Percentiles rank a stretch among this genome's conserved stretches.
Evolutionary conservation across 2,888 invertebrate species (phyloP).

Genomic region (Penaeus monodon): DNA sequence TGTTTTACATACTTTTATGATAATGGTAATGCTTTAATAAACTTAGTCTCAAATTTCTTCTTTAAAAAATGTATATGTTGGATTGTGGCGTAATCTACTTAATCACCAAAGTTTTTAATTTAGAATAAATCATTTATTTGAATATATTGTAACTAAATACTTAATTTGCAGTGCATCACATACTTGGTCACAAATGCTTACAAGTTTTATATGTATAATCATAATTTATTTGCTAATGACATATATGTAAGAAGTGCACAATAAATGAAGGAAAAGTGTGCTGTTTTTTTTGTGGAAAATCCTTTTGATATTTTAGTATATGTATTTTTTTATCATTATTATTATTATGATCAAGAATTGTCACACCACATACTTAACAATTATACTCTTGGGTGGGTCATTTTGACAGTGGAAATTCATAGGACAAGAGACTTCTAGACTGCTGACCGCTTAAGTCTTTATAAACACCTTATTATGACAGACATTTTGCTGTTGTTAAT

Average conservation of each 20-base stretch:
- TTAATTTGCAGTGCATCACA: slow-evolving; percentile 49
- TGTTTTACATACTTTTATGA: slow-evolving; percentile 42
- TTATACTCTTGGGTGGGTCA: too few species aligned
- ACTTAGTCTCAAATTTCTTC: slow-evolving; percentile 57
- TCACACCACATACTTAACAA: background rate
- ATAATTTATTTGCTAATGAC: slow-evolving; percentile 59
- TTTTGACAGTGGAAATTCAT: too few species aligned
- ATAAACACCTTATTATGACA: too few species aligned
- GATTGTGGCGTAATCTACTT: slow-evolving; percentile 59
- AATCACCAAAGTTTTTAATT: slow-evolving; percentile 61
- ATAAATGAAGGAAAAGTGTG: slow-evolving; percentile 53
- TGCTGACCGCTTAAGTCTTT: too few species aligned
- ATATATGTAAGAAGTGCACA: slow-evolving; percentile 60
- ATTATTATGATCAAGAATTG: background rate
- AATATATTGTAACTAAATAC: slow-evolving; percentile 54
- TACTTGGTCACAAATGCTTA: slow-evolving; percentile 60
- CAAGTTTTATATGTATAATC: slow-evolving; percentile 53
- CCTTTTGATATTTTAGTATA: slow-evolving; percentile 1
- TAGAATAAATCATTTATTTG: slow-evolving; percentile 45
- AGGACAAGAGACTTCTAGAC: too few species aligned
- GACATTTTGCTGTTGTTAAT: too few species aligned
- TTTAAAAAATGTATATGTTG: slow-evolving; percentile 59
- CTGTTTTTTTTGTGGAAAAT: slow-evolving; percentile 47
- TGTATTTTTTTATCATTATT: background rate
- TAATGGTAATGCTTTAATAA: slow-evolving; percentile 52